Conservation (phyloP, 2,797 vertebrate species). For the Decapterus maruadsi region DNA sequence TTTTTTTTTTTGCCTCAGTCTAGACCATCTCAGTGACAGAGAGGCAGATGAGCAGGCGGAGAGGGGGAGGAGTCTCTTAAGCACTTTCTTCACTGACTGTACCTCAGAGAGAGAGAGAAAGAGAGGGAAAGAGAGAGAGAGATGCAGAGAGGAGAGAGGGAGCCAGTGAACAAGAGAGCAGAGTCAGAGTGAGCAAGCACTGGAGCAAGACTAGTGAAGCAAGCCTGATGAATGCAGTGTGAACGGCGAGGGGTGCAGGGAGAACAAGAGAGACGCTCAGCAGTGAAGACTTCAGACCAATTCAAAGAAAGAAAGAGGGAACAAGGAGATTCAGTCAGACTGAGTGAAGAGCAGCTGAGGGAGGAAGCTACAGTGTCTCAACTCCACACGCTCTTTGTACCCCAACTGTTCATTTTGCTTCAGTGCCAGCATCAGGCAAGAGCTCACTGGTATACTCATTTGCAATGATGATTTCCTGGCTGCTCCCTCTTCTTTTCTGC, state of each 20-base stretch:
- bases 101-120: neutral
- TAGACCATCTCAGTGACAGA: neutral
- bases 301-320: too few species aligned
- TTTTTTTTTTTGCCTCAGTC: neutral
- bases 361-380: neutral
- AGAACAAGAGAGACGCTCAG: too few species aligned
- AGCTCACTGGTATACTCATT: neutral
- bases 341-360: too few species aligned
- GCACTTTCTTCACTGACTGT: neutral
- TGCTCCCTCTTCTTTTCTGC: too few species aligned
- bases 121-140: neutral
- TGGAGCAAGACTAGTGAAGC: neutral
- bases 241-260: too few species aligned
- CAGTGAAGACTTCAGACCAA: too few species aligned
- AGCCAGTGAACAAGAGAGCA: neutral
- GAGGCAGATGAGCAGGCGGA: neutral
- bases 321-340: too few species aligned
- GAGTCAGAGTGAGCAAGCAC: too few species aligned
- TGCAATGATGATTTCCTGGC: neutral
- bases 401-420: neutral
- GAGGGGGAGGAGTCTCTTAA: neutral
- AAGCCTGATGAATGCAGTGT: neutral
- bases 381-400: neutral
- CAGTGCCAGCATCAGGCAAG: neutral
- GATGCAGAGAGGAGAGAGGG: neutral